A percentile compares a stretch with the other conserved stretches of the same genome.
Conservation (phyloP, 2,888 invertebrate species). For the Metellina segmentata region DNA sequence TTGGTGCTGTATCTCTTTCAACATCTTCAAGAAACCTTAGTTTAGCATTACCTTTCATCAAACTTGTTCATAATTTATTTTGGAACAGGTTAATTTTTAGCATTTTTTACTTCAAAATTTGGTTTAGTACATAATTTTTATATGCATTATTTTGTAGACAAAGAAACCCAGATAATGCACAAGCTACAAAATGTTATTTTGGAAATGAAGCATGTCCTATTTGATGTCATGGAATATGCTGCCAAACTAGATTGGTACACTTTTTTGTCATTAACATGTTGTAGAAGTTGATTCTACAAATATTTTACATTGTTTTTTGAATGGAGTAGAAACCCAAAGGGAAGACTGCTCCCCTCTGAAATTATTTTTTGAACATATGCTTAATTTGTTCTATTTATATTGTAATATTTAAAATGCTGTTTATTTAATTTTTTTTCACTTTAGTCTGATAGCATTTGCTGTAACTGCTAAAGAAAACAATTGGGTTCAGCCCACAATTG, state of each 20-base stretch:
- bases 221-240: constrained; percentile 84
- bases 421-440: constrained; percentile 69
- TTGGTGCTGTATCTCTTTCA: too few relatives aligned
- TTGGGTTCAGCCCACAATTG: constrained; percentile 86
- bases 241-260: constrained; percentile 87
- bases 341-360: too few relatives aligned
- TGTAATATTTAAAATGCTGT: not conserved
- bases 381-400: not conserved
- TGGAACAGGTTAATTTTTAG: too few relatives aligned
- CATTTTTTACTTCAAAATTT: not conserved
- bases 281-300: too few relatives aligned
- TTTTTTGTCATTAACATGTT: too few relatives aligned
- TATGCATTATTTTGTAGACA: constrained; percentile 82
- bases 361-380: not conserved
- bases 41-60: too few relatives aligned
- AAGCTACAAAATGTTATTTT: constrained; percentile 85
- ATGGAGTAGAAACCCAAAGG: too few relatives aligned
- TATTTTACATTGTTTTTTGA: too few relatives aligned
- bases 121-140: not conserved
- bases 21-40: too few relatives aligned
- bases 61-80: too few relatives aligned
- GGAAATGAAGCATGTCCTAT: constrained; percentile 84
- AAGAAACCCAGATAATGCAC: constrained; percentile 89
- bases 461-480: constrained; percentile 85
- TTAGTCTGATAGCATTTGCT: constrained; percentile 86